Base-by-base conservation (phyloP, 1,140 invertebrate species). In the Euglossa dilemma region DNA sequence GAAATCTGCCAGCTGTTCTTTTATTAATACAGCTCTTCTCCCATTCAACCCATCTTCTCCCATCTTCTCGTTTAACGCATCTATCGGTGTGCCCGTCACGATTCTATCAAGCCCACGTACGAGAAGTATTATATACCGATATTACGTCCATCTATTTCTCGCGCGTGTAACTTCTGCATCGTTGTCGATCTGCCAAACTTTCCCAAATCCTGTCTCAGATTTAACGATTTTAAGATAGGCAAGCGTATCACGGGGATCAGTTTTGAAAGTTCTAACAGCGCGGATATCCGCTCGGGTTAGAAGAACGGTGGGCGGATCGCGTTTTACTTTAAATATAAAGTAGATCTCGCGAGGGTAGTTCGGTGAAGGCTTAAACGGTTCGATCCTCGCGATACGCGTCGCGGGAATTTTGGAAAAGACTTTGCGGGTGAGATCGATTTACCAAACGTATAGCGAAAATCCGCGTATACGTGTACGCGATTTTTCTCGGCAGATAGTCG, bases 1-100 rank as follows among this genome's bases (percentile, higher is more conserved):
- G 45, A 5, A 14, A 20, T 20, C 43, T 12, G 43, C 14, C 47
- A 67, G 79, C 59, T 9, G 43, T 25, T 66, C 7, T 50, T 75
- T 85, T 82, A 83, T 85, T 82, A 85, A 85, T 61, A 76, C 25
- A 73, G 7, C 57, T 75, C 25, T 18, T 8, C 28, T 28, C 7
- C 23, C 25, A 36, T 57, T 25, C 11, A 59, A 4, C 25, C 18
- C 0, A 1, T 20, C 18, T 54, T 50, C 64, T 23, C 74, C 36
- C 18, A 47, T 18, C n/a, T 54, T 77, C 56, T 72, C 28, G 28
- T 81, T 77, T 61, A 28, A 54, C 28, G 3, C 25, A 23, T 74
- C 52, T 59, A 79, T 87, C 56, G 25, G 45, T 47, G 67, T 72
- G 54, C 54, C 9, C 59, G 28, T 85, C 85, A 85, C 72, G 77